Evolutionary conservation across 2,888 invertebrate species (phyloP), one percentile per base, ranked within the genome.

Genomic region (Drosophila planitibia): DNA sequence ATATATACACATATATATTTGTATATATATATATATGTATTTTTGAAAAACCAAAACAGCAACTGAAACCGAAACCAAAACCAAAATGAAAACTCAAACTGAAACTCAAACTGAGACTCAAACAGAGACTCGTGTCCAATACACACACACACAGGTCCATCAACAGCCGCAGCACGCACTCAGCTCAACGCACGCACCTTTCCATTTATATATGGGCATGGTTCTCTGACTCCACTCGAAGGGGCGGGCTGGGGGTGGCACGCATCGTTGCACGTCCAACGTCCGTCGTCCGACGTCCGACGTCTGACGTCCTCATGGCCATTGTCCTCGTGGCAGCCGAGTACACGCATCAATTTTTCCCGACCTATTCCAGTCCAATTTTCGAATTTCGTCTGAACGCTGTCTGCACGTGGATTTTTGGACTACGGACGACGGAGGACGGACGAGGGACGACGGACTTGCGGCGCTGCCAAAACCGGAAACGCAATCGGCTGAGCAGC

Each of bases 81-180:
- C 86, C 61, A 30, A 57, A 57, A 41, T 30, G 39, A 30, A 44
- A 58, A 58, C 58, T 58, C 44, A 44, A 54, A 59, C 64, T n/a
- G 60, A 69, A 82, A 78, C 63, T 35, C 59, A 69, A 77, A 78
- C 70, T 53, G 58, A 83, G 67, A 70, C 63, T 25, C 30, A 59
- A 58, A 41, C 30, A 41, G 63, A 75, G 74, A 28, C 28, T 28
- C 28, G 0, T 28, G 28, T 28, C 28, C 28, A 28, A 28, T 69
- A 76, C 77, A n/a, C 41, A 70, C 71, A 79, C 71, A 75, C 37
- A 76, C 73, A 68, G 79, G 68, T 81, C 79, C 85, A 86, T 78
- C 81, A 87, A 74, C 76, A 87, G 89, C 90, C 88, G 87, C 89
- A 90, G 82, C 85, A 85, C 91, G 91, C 85, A 89, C 84, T 86